Evolutionary conservation across 2,888 invertebrate genomes (phyloP), one percentile per base, ranked within the genome.

Genomic region (Automeris io): DNA sequence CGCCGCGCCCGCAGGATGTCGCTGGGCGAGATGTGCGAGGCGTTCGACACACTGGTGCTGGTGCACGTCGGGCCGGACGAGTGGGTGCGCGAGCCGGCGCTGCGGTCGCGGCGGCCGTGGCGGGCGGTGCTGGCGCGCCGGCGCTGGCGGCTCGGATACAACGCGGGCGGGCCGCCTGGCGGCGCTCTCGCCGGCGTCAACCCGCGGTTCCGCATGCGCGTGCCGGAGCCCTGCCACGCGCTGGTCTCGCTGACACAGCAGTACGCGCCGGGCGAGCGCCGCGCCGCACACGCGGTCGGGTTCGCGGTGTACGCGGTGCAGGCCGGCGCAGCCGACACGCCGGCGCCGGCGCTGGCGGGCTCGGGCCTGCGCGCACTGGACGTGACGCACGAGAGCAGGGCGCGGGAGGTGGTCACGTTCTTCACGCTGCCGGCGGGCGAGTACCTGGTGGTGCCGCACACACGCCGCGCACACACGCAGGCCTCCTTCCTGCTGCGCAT

Each of bases 21-120:
- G 9, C 90, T 92, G 65, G 88, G 88, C 35, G 92, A 93, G 62
- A 92, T 93, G 70, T 88, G 90, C 35, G 71, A 83, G 9, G 88
- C 89, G 62, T 93, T 92, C 77, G 88, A 89, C 2, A 89, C 90
- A 57, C 77, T 92, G 51, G 91, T 92, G 70, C 83, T 93, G 56
- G 92, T 93, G 49, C 93, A 93, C 68, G 89, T 93, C 47, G 93
- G 92, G 6, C 93, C 93, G 8, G 93, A 93, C 66, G 92, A 92
- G 70, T 92, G 92, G 92, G 88, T 91, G 89, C 71, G 86, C 52
- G 92, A 92, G 70, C 87, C 90, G 11, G 90, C 91, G 22, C 81
- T 92, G 49, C 91, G 90, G 64, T 88, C 33, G 49, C 89, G 89
- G 59, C 90, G 90, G 61, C 92, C 91, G 13, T 92, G 91, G 92